These are phyloP conservation scores for Sphaerophoria taeniata DNA, from an alignment of 2,888 invertebrate species.

Conservation along the genomic window DNA sequence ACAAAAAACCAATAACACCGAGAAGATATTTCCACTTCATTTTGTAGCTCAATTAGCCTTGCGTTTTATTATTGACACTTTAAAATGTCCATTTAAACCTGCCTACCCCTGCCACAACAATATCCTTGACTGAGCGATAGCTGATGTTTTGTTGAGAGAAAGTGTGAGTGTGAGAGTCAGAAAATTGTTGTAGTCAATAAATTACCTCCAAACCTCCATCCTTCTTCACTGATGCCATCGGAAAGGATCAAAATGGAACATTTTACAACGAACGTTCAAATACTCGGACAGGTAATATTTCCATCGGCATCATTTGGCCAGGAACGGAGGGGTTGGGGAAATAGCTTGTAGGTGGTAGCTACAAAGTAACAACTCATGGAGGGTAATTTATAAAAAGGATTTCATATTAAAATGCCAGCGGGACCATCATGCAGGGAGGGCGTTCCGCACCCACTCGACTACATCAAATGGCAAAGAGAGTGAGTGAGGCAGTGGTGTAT, in stretches of 20 bases:
- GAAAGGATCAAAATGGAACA: constrained; percentile 22
- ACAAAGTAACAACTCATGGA: constrained; percentile 69
- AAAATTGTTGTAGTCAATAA: constrained; percentile 45
- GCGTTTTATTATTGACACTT: constrained; percentile 29
- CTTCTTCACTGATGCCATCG: not conserved
- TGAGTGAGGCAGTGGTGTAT: not conserved
- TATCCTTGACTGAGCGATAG: constrained; percentile 7
- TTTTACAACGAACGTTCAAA: constrained; percentile 40
- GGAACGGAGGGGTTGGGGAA: not conserved
- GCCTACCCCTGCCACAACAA: not conserved
- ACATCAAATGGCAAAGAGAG: not conserved
- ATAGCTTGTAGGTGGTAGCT: not conserved
- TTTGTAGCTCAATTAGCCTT: constrained; percentile 48
- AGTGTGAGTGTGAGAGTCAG: not conserved
- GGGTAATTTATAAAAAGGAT: constrained; percentile 72
- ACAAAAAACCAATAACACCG: too few relatives aligned
- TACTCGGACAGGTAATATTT: constrained; percentile 67
- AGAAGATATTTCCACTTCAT: constrained; percentile 22
- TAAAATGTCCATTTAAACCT: constrained; percentile 14
- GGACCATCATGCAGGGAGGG: not conserved
- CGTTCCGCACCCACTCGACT: not conserved
- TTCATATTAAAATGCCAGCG: constrained; percentile 60
- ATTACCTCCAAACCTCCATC: constrained; percentile 29
- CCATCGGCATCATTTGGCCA: constrained; percentile 20
- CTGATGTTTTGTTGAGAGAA: too few relatives aligned